Evolutionary conservation across 2,797 vertebrate genomes (phyloP), one percentile per base, ranked within the genome.

Genomic region (Sebastes vulpes): DNA sequence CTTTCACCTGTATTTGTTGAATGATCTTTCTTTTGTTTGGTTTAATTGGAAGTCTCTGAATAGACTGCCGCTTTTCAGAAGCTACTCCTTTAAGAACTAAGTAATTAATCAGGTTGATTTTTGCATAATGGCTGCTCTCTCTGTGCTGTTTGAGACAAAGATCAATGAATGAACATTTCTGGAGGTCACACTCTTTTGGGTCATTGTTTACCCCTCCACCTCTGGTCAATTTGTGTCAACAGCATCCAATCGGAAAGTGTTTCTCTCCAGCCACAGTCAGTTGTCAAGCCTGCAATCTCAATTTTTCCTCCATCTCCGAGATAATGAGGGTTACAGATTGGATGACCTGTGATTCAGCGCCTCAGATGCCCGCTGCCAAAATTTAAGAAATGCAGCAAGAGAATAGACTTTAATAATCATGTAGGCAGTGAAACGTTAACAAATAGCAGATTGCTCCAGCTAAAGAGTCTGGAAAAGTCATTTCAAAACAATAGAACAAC

Each of bases 311-410:
- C 77, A 82, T 79, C 65, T 65, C n/a, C 26, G 14, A 83, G 53
- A 84, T 86, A 84, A 88, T 85, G 48, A 67, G 74, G 77, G 72
- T 83, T 78, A 14, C 52, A 29, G 38, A 81, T 64, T 73, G 75
- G 53, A 82, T 74, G 83, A 79, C 81, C 77, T 57, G 4, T 64
- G 59, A 76, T 53, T 79, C 70, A 64, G 56, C 31, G 54, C 60
- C 31, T 73, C 79, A 80, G 52, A 85, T 70, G 70, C 60, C 50
- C 25, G 57, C 48, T 71, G 72, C 6, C 65, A 67, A 63, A 84
- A 81, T 72, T 25, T 46, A 77, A 35, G 8, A 11, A 53, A 70
- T 5, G 25, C 60, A 64, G 58, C n/a, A 5, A 23, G 32, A 79
- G 23, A 76, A 65, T 28, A 52, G 38, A 23, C 29, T 52, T 0